These are phyloP conservation scores for Passer montanus DNA, from an alignment of 2,113 vertebrate genomes.

Conservation along the genomic window DNA sequence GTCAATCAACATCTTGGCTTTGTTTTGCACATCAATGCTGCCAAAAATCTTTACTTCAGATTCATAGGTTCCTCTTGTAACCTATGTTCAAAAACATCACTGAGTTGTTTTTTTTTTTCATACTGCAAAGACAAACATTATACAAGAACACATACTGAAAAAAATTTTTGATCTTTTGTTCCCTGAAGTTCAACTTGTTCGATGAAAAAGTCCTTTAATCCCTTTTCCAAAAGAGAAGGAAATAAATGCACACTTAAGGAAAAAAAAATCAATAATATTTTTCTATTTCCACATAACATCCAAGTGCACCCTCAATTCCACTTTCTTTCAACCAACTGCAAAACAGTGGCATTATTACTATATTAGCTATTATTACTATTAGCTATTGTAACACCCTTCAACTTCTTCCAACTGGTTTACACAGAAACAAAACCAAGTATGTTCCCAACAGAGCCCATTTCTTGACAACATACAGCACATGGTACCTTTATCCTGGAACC, in stretches of 20 bases:
- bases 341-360: background rate
- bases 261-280: background rate
- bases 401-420: background rate
- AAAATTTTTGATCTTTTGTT: background rate
- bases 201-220: background rate
- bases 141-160: background rate
- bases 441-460: background rate
- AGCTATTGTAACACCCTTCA: background rate
- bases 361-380: too few relatives aligned
- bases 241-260: background rate
- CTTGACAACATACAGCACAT: background rate
- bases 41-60: slow-evolving; percentile 87
- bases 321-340: background rate
- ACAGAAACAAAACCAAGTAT: background rate
- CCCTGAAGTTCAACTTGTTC: background rate
- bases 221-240: background rate
- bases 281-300: background rate
- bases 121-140: background rate
- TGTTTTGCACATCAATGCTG: slow-evolving; percentile 75
- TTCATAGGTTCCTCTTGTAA: slow-evolving; percentile 78
- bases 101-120: background rate
- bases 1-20: slow-evolving; percentile 87
- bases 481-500: slow-evolving; percentile 89
- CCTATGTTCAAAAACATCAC: slow-evolving; percentile 69
- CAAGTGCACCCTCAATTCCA: background rate